These are phyloP conservation scores for Drosophila affinis DNA, from an alignment of 2,888 invertebrate species.

Conservation along the genomic window DNA sequence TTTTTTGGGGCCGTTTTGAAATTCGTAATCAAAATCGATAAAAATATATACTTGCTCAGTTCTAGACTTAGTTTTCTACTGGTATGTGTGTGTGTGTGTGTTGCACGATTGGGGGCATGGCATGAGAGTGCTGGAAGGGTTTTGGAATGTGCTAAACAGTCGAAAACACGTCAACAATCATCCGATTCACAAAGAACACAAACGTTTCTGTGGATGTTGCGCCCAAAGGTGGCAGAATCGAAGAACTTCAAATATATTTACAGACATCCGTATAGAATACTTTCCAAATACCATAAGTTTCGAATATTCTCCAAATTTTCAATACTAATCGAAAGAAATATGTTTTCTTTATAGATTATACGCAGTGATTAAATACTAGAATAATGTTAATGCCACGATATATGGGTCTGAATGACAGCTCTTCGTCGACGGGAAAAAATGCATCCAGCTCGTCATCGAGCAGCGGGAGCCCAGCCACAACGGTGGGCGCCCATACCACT, in stretches of 20 bases:
- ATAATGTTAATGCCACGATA: slow-evolving; percentile 75
- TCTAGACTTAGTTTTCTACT: slow-evolving; percentile 39
- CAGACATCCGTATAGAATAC: background rate
- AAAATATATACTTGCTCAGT: slow-evolving; percentile 57
- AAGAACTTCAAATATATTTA: slow-evolving; percentile 1
- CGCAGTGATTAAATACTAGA: slow-evolving; percentile 1
- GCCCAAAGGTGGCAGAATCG: slow-evolving; percentile 31
- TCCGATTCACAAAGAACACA: background rate
- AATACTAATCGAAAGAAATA: background rate
- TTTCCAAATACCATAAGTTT: background rate
- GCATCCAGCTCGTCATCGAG: slow-evolving; percentile 5
- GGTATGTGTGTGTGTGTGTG: slow-evolving; percentile 1
- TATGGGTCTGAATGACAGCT: slow-evolving; percentile 56
- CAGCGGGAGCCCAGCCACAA: slow-evolving; percentile 21
- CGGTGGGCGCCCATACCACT: slow-evolving; percentile 51
- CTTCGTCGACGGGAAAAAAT: slow-evolving; percentile 27
- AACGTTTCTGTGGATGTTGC: slow-evolving; percentile 25
- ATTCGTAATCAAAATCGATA: slow-evolving; percentile 80
- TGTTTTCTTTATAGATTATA: background rate
- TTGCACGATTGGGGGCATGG: slow-evolving; percentile 6
- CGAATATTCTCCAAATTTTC: background rate
- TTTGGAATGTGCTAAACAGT: slow-evolving; percentile 48
- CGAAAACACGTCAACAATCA: slow-evolving; percentile 40
- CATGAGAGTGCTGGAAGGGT: slow-evolving; percentile 20
- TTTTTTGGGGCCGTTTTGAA: slow-evolving; percentile 72